Evolutionary conservation across 2,888 invertebrate species (phyloP).

Genomic region (Eurois occulta): DNA sequence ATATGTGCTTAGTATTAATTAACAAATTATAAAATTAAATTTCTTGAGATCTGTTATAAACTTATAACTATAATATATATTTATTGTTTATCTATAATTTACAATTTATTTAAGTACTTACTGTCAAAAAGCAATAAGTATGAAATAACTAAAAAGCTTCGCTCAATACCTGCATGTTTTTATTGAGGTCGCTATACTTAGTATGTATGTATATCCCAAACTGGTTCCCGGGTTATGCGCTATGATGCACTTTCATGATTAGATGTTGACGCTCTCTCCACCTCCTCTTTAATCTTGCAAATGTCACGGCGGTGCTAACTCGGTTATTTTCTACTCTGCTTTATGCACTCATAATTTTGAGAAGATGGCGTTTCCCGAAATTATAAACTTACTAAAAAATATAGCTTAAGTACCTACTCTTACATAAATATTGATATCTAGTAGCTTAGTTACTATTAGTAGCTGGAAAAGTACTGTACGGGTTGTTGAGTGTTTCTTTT

Average conservation of each 20-base stretch:
- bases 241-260: constrained; percentile 79
- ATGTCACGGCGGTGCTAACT: constrained; percentile 67
- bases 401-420: not conserved
- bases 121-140: not conserved
- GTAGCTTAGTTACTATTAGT: not conserved
- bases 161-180: not conserved
- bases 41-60: no score
- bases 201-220: constrained; percentile 40
- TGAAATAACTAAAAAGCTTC: not conserved
- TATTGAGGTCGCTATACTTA: constrained; percentile 8
- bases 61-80: no score
- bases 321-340: constrained; percentile 52
- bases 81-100: no score
- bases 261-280: constrained; percentile 66
- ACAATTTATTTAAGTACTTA: not conserved
- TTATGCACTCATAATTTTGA: constrained; percentile 17
- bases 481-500: not conserved
- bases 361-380: not conserved
- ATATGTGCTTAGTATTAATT: no score
- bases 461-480: not conserved
- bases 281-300: constrained; percentile 74
- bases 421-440: not conserved
- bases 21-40: no score
- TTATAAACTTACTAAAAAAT: not conserved
- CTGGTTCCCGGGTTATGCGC: constrained; percentile 65